Evolutionary conservation across 1,140 invertebrate genomes (phyloP).

Genomic region (Trinorchestia longiramus): DNA sequence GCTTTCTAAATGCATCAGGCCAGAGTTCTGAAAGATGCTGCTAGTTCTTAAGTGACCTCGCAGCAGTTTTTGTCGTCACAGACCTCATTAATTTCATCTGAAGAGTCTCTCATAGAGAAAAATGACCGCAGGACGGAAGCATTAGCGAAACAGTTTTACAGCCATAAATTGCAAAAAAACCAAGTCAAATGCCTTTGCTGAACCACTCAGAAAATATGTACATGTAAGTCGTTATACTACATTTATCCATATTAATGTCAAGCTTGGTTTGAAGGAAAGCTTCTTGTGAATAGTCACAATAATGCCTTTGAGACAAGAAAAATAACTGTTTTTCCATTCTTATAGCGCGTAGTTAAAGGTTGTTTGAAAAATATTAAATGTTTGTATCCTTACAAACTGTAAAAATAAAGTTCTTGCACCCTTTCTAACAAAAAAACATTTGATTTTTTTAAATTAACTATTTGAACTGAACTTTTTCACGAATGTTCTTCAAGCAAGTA

Average conservation of each 20-base stretch:
- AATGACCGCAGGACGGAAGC: neutral
- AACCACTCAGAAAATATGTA: neutral
- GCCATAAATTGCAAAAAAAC: neutral
- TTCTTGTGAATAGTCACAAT: neutral
- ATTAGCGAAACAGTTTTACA: neutral
- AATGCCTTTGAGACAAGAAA: too few species aligned
- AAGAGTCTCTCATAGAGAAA: neutral
- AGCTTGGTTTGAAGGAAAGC: neutral
- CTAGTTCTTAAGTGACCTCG: neutral
- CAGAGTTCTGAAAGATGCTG: too few species aligned
- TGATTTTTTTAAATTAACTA: too few species aligned
- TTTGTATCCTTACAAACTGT: too few species aligned
- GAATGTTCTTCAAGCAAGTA: too few species aligned
- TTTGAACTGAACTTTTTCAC: too few species aligned
- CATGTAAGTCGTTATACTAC: neutral
- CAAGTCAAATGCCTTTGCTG: neutral
- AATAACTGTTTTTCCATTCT: too few species aligned
- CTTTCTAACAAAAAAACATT: too few species aligned
- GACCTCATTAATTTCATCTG: neutral
- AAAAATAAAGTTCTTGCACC: too few species aligned
- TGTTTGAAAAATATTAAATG: too few species aligned
- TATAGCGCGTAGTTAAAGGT: too few species aligned
- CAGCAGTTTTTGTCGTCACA: neutral
- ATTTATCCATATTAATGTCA: neutral
- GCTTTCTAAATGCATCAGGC: too few species aligned